These are phyloP conservation scores for Rhogogaster chlorosoma DNA, from an alignment of 2,888 invertebrate genomes.

Conservation along the genomic window DNA sequence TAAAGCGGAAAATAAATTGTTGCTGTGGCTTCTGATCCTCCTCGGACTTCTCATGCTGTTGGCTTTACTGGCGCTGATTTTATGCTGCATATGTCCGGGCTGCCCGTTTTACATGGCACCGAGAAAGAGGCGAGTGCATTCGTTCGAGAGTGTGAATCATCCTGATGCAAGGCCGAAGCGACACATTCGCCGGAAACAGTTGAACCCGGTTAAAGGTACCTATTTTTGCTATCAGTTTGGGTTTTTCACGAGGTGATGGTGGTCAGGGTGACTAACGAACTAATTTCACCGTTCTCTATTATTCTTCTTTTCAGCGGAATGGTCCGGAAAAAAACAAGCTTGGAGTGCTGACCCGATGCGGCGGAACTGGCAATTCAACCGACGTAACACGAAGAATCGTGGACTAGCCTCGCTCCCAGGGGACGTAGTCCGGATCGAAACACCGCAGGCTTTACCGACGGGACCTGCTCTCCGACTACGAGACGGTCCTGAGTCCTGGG, in stretches of 20 bases:
- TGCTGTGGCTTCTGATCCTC: slow-evolving; percentile 89
- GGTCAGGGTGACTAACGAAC: neutral
- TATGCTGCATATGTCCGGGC: slow-evolving; percentile 92
- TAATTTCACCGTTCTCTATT: neutral
- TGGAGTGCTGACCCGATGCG: slow-evolving; percentile 90
- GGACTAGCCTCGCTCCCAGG: slow-evolving; percentile 73
- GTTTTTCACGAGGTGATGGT: neutral
- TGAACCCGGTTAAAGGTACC: slow-evolving; percentile 64
- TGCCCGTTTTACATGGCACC: slow-evolving; percentile 91
- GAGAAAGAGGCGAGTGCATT: slow-evolving; percentile 78
- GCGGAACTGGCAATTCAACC: slow-evolving; percentile 86
- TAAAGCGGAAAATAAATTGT: slow-evolving; percentile 85
- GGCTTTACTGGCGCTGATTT: slow-evolving; percentile 85
- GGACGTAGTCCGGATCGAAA: slow-evolving; percentile 66
- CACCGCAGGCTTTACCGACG: slow-evolving; percentile 53
- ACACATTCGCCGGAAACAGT: slow-evolving; percentile 70
- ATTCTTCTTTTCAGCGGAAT: slow-evolving; percentile 84
- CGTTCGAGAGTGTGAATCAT: slow-evolving; percentile 71
- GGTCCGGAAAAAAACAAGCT: slow-evolving; percentile 89
- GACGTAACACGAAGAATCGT: slow-evolving; percentile 79
- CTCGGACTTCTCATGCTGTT: slow-evolving; percentile 87
- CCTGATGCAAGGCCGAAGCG: slow-evolving; percentile 70
- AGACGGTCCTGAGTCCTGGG: slow-evolving; percentile 61
- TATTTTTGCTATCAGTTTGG: neutral
- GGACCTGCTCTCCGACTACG: slow-evolving; percentile 58